Conservation (phyloP, 2,113 vertebrate genomes). For the Melanerpes aurifrons region DNA sequence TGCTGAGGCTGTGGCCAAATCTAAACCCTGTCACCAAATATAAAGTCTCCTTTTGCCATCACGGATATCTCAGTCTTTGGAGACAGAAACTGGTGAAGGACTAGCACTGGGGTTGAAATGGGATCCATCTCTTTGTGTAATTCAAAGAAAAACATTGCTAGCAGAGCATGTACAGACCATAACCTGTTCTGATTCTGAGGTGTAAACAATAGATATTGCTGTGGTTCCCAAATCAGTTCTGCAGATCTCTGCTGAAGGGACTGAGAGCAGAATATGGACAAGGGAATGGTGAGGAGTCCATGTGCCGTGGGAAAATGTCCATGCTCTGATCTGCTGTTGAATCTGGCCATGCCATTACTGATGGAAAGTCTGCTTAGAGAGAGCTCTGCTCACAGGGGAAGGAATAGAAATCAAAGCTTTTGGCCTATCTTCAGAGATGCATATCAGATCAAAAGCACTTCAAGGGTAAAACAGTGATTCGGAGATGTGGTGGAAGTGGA, state of each 20-base stretch:
- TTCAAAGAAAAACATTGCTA: background rate
- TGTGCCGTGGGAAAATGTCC: background rate
- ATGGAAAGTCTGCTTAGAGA: background rate
- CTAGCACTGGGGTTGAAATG: rapidly evolving
- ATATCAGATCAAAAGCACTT: conserved; percentile 12
- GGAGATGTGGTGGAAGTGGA: background rate
- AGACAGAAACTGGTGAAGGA: background rate
- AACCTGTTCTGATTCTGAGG: background rate
- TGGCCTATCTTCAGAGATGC: background rate
- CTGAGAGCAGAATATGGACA: background rate
- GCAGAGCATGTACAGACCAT: rapidly evolving
- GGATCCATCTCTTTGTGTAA: background rate
- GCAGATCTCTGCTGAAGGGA: background rate
- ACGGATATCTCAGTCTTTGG: background rate
- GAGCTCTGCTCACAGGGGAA: background rate
- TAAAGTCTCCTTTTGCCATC: background rate
- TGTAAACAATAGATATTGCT: background rate
- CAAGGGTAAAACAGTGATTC: background rate
- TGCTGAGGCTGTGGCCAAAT: background rate
- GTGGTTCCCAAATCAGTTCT: background rate
- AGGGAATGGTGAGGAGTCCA: background rate
- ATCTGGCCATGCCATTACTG: background rate
- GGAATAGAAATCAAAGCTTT: conserved; percentile 2
- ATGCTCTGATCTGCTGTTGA: background rate
- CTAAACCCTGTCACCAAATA: background rate